A percentile compares a stretch with the other conserved stretches of the same genome.
Evolutionary conservation across 1,140 invertebrate genomes (phyloP).

Genomic region (Sinella curviseta): DNA sequence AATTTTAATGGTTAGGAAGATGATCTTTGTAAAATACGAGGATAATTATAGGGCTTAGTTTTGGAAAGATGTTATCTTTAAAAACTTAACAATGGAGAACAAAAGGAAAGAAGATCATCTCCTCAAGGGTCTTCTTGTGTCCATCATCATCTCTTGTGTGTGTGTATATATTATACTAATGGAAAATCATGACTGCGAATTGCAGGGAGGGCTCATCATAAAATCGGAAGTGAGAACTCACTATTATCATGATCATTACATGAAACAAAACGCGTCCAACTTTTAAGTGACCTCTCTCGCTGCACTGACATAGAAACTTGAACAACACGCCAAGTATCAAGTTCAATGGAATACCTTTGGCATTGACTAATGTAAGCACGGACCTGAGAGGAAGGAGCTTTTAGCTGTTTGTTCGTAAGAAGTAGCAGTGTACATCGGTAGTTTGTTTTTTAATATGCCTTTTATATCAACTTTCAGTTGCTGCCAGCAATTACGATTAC

Average conservation of each 20-base stretch:
- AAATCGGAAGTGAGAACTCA: constrained; percentile 12
- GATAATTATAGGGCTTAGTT: neutral
- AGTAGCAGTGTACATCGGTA: no score
- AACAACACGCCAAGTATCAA: constrained; percentile 16
- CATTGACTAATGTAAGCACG: no score
- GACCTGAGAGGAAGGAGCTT: neutral
- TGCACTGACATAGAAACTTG: constrained; percentile 6
- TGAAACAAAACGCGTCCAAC: neutral
- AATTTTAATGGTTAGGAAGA: constrained; percentile 1
- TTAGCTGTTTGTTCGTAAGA: no score
- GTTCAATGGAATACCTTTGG: constrained; percentile 9
- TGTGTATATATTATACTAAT: neutral
- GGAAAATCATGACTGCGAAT: neutral
- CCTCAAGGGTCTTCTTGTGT: constrained; percentile 20
- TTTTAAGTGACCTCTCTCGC: neutral
- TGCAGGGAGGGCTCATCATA: constrained; percentile 2
- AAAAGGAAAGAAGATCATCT: constrained; percentile 21
- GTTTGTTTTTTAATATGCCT: no score
- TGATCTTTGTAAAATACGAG: neutral
- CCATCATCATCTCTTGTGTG: constrained; percentile 16
- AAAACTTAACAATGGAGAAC: constrained; percentile 22
- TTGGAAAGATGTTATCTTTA: constrained; percentile 20
- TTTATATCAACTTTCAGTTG: no score
- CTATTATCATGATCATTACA: neutral
- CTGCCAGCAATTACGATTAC: no score